Evolutionary conservation across 2,888 invertebrate species (phyloP).

Genomic region (Noctua pronuba): DNA sequence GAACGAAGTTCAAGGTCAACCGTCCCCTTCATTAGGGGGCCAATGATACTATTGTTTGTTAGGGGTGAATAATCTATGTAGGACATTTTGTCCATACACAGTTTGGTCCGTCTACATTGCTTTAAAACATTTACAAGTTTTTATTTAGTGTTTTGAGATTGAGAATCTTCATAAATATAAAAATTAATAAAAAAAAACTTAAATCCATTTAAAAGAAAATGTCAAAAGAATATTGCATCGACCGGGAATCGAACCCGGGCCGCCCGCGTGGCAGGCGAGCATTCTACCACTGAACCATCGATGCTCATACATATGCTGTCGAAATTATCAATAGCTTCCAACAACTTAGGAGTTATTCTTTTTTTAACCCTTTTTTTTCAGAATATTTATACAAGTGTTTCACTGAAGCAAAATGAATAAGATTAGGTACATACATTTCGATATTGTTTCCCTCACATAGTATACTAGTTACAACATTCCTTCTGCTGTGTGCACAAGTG

Average conservation of each 20-base stretch:
- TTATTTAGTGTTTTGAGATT: neutral
- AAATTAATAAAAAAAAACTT: neutral
- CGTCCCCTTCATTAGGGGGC: constrained; percentile 23
- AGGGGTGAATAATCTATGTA: constrained; percentile 28
- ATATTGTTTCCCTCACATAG: neutral
- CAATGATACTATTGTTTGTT: constrained; percentile 1
- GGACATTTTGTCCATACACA: neutral
- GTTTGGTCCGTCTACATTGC: neutral
- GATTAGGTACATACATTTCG: neutral
- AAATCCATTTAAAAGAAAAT: neutral
- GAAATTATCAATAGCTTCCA: neutral
- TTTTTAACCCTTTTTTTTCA: neutral
- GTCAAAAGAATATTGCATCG: constrained; percentile 74
- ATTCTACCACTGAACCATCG: constrained; percentile 91
- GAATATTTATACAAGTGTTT: constrained; percentile 24
- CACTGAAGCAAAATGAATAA: neutral
- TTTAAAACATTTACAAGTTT: neutral
- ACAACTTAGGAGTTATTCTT: neutral
- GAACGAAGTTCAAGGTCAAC: constrained; percentile 54
- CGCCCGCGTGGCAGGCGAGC: constrained; percentile 90
- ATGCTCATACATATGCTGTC: constrained; percentile 69
- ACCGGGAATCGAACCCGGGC: constrained; percentile 87
- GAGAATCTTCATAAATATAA: neutral
- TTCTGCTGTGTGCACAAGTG: constrained; percentile 47
- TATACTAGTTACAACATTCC: constrained; percentile 31